Base-by-base conservation (phyloP, 2,888 invertebrate genomes). In the Mythimna ferrago region DNA sequence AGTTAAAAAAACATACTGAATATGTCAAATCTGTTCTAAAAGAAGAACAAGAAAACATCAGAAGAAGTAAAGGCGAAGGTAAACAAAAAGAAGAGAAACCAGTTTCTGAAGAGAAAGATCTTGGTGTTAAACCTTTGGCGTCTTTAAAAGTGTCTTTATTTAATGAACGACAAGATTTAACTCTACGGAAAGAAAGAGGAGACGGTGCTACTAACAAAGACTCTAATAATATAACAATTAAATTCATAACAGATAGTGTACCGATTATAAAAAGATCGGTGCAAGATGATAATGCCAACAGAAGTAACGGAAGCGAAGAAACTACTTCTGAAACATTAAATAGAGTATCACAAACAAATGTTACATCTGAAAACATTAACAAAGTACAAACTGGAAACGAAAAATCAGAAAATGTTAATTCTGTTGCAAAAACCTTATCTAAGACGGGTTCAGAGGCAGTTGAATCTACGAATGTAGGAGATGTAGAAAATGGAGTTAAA, bases 21-120 rank as follows among this genome's bases (percentile, higher is more conserved):
- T 94, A 88, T 73, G 91, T 95, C 0, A 83, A 90, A 41, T 87
- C 90, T 62, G 83, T 95, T 57, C 67, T 95, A 35, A 84, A 90
- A 76, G 90, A 94, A 76, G 94, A 95, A 84, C 78, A 90, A n/a
- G 77, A 85, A 21, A 89, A 88, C 64, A 67, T 91, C 6, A 86
- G 82, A 63, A 86, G 80, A 66, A 82, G 57, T 57, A 75, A 72
- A 66, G 70, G 32, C 64, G 79, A 78, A 66, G 77, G 35, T 60
- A 77, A 61, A 66, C 73, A 35, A 44, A 53, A 62, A 66, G 54
- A 75, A 32, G 68, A 81, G 57, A 69, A 71, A 19, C 54, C 69
- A 35, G 64, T 63, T 0, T 82, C 83, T 57, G 66, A 66, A 19
- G 83, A 79, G 35, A 66, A 58, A 54, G 72, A 69, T 48, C 72